Evolutionary conservation across 1,140 invertebrate species (phyloP).

Genomic region (Pogonomyrmex californicus): DNA sequence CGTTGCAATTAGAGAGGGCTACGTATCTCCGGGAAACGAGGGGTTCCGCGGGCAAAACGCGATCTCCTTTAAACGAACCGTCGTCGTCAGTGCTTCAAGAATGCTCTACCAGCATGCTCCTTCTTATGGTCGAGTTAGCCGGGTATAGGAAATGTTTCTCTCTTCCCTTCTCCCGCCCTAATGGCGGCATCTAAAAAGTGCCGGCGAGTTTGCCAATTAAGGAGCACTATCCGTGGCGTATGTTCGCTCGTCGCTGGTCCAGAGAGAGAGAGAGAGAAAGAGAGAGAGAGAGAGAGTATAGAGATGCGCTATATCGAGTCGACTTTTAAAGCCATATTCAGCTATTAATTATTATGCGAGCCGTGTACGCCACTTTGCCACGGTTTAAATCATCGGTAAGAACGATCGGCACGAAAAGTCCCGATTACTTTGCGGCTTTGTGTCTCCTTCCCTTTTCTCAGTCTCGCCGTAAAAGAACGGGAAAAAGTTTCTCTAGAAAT

Average conservation of each 20-base stretch:
- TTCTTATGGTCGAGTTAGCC: constrained; percentile 69
- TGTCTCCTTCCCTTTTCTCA: background rate
- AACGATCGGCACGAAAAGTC: constrained; percentile 12
- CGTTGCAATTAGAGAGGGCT: constrained; percentile 65
- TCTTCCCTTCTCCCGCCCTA: constrained; percentile 33
- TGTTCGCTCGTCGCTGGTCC: constrained; percentile 71
- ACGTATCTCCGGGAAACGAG: constrained; percentile 42
- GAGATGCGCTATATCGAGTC: constrained; percentile 42
- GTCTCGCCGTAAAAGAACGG: background rate
- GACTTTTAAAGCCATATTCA: constrained; percentile 37
- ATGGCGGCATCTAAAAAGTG: constrained; percentile 70
- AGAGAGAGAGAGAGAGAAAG: too few relatives aligned
- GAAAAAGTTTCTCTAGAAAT: constrained; percentile 49
- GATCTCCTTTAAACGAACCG: constrained; percentile 44
- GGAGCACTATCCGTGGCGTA: constrained; percentile 67
- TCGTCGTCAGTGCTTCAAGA: constrained; percentile 46
- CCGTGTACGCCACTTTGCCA: constrained; percentile 76
- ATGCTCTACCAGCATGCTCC: constrained; percentile 60
- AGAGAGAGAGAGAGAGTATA: too few relatives aligned
- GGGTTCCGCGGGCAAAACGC: constrained; percentile 43
- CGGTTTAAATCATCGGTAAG: constrained; percentile 78
- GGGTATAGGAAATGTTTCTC: background rate
- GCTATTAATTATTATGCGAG: constrained; percentile 78
- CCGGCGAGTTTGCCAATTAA: constrained; percentile 77
- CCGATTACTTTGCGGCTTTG: too few relatives aligned